A percentile compares a stretch with the other conserved stretches of the same genome.
These are phyloP conservation scores for Apodemia mormo DNA, from an alignment of 2,888 invertebrate species.

Conservation along the genomic window DNA sequence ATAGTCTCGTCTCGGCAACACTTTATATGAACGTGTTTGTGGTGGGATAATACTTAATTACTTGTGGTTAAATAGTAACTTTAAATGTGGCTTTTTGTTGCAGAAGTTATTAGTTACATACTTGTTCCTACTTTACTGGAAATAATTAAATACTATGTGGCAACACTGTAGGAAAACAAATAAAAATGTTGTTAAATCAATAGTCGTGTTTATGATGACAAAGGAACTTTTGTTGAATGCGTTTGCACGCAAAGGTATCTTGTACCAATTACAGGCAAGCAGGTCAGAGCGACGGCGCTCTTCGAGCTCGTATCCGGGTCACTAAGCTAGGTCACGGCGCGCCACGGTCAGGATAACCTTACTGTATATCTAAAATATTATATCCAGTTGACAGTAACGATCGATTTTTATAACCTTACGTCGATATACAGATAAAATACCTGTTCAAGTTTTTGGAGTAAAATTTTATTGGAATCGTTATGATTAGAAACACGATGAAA, in stretches of 20 bases:
- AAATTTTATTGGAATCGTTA: too few relatives aligned
- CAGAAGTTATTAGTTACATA: background rate
- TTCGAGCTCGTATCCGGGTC: conserved; percentile 55
- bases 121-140: background rate
- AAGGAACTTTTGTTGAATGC: background rate
- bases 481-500: too few relatives aligned
- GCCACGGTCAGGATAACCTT: conserved; percentile 50
- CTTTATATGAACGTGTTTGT: too few relatives aligned
- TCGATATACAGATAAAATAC: background rate
- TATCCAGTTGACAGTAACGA: conserved; percentile 9
- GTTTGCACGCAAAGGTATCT: conserved; percentile 6
- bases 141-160: background rate
- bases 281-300: conserved; percentile 32
- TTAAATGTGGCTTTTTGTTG: too few relatives aligned
- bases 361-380: conserved; percentile 23
- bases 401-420: background rate
- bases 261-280: conserved; percentile 25
- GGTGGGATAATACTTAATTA: too few relatives aligned
- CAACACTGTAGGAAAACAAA: background rate
- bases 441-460: too few relatives aligned
- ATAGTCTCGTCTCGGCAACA: too few relatives aligned
- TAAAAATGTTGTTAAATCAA: background rate
- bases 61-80: too few relatives aligned
- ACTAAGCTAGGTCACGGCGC: conserved; percentile 59
- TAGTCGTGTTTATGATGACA: background rate